These are phyloP conservation scores for Eupithecia subumbrata DNA, from an alignment of 2,888 invertebrate species.

Conservation along the genomic window DNA sequence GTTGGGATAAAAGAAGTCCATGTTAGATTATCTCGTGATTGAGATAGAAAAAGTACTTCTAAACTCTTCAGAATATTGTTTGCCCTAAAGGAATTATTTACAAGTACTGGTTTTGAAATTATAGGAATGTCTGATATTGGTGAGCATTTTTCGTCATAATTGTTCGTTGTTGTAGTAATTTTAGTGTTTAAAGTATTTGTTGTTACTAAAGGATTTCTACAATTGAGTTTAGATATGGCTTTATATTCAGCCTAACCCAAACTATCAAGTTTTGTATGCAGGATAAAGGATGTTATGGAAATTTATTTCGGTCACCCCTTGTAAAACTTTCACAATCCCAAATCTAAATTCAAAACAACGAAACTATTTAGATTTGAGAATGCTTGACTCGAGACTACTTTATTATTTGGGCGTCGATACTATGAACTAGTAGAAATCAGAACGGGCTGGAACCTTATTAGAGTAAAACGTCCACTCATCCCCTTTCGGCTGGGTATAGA, in stretches of 20 bases:
- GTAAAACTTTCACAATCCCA: slow-evolving; percentile 41
- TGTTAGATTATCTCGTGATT: background rate
- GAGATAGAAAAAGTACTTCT: background rate
- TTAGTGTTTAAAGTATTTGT: background rate
- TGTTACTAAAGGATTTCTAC: background rate
- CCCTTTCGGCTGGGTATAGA: no score
- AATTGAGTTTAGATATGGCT: slow-evolving; percentile 41
- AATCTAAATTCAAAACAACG: slow-evolving; percentile 42
- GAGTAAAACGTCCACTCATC: no score
- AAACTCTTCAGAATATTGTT: background rate
- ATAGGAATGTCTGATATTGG: no score
- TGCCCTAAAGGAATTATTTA: background rate
- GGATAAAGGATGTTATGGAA: slow-evolving; percentile 64
- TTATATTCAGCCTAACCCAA: slow-evolving; percentile 46
- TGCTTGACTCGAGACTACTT: background rate
- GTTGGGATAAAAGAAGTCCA: background rate
- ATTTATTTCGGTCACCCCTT: slow-evolving; percentile 64
- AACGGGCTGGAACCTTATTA: background rate
- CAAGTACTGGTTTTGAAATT: no score
- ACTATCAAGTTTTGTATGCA: slow-evolving; percentile 60
- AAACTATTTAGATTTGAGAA: slow-evolving; percentile 10
- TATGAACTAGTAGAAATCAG: background rate
- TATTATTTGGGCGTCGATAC: background rate
- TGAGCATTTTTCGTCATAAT: no score
- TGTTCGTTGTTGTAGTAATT: background rate